These are phyloP conservation scores for Acrocephalus scirpaceus DNA, from an alignment of 2,797 vertebrate genomes.

Conservation along the genomic window DNA sequence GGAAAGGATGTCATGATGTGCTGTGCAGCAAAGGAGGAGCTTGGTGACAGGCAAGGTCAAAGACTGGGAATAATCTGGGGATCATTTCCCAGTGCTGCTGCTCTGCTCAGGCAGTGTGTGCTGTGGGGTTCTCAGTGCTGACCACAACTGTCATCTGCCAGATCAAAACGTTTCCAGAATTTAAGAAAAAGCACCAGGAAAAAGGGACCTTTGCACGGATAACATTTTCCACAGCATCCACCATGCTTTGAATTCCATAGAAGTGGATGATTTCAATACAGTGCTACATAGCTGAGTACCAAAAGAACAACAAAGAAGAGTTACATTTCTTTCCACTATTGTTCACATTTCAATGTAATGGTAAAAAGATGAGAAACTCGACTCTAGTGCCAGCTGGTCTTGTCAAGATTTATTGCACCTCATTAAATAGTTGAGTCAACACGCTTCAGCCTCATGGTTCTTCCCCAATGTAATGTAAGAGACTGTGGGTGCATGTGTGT, in stretches of 20 bases:
- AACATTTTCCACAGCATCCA: constrained; percentile 22
- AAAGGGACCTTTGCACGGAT: background rate
- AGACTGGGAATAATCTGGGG: background rate
- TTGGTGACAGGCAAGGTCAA: background rate
- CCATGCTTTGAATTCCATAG: background rate
- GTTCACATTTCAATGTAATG: constrained; percentile 41
- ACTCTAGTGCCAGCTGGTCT: constrained; percentile 48
- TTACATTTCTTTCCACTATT: constrained; percentile 48
- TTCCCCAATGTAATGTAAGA: background rate
- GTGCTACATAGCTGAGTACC: background rate
- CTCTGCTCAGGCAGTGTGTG: background rate
- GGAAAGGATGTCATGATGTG: background rate
- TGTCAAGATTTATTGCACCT: constrained; percentile 67
- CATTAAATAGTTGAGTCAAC: constrained; percentile 54
- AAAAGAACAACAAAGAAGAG: constrained; percentile 8
- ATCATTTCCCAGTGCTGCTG: background rate
- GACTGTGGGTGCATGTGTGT: constrained; percentile 7
- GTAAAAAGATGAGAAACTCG: constrained; percentile 56
- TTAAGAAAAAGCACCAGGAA: constrained; percentile 11
- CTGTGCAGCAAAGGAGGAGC: background rate
- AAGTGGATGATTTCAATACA: constrained; percentile 27
- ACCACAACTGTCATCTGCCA: background rate
- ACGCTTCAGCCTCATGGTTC: background rate
- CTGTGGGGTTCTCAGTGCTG: background rate
- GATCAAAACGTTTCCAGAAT: background rate